These are phyloP conservation scores for Papilio protenor DNA, from an alignment of 2,888 invertebrate species.

Conservation along the genomic window DNA sequence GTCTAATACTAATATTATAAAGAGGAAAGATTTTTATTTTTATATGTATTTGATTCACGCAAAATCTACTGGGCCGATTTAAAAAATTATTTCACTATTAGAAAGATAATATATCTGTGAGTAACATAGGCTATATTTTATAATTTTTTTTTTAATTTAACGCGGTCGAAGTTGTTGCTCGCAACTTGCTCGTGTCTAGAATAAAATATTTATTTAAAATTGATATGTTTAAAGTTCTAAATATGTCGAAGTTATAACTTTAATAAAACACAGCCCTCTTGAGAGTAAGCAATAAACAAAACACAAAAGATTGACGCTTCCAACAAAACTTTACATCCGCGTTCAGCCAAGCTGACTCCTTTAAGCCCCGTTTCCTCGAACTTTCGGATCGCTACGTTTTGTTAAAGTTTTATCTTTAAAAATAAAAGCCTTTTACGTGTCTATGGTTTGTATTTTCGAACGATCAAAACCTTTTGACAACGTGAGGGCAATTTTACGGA, in stretches of 20 bases:
- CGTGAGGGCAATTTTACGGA: not conserved
- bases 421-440: slow-evolving; percentile 43
- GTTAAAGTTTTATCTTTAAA: slow-evolving; percentile 45
- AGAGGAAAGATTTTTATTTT: too few relatives aligned
- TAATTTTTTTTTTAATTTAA: too few relatives aligned
- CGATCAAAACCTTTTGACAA: slow-evolving; percentile 20
- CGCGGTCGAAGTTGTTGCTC: too few relatives aligned
- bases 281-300: slow-evolving; percentile 17
- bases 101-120: too few relatives aligned
- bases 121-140: too few relatives aligned
- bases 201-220: slow-evolving; percentile 29
- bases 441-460: slow-evolving; percentile 7
- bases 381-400: slow-evolving; percentile 43
- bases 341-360: slow-evolving; percentile 16
- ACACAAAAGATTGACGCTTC: slow-evolving; percentile 23
- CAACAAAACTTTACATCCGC: slow-evolving; percentile 29
- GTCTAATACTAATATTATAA: too few relatives aligned
- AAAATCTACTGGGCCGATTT: too few relatives aligned
- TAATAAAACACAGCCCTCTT: not conserved
- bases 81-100: too few relatives aligned
- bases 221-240: not conserved
- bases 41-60: too few relatives aligned
- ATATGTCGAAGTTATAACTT: slow-evolving; percentile 2
- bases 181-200: too few relatives aligned
- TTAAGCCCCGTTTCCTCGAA: slow-evolving; percentile 32